These are phyloP conservation scores for Diachasmimorpha longicaudata DNA, from an alignment of 1,140 invertebrate genomes.

Conservation along the genomic window DNA sequence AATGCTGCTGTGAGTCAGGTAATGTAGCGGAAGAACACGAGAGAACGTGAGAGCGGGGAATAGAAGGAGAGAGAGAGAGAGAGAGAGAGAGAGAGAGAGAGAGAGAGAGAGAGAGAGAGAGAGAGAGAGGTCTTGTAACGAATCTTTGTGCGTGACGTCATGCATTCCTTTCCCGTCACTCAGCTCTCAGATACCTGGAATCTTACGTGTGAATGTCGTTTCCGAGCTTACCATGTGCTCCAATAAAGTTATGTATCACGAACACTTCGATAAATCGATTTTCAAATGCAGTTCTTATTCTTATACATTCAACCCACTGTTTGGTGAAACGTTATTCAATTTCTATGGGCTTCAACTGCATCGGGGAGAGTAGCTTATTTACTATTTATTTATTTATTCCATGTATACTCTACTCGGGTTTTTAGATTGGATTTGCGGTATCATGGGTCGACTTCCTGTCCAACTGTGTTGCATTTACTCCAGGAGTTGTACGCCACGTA, in stretches of 20 bases:
- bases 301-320: neutral
- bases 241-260: neutral
- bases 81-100: neutral
- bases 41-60: neutral
- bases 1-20: neutral
- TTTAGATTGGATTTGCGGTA: no score
- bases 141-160: slow-evolving; percentile 17
- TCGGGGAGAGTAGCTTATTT: no score
- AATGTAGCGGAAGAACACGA: neutral
- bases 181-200: neutral
- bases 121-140: neutral
- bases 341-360: neutral
- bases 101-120: neutral
- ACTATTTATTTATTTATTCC: no score
- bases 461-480: no score
- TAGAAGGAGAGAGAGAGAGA: neutral
- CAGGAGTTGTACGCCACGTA: no score
- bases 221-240: neutral
- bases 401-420: no score
- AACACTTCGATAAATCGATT: neutral
- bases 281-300: neutral
- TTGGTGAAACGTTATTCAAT: neutral
- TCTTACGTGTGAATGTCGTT: neutral
- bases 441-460: no score
- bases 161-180: neutral